phyloP scores from a whole-genome alignment of 92 coral and sea anemone species.

The Epizoanthus illoricatus region DNA sequence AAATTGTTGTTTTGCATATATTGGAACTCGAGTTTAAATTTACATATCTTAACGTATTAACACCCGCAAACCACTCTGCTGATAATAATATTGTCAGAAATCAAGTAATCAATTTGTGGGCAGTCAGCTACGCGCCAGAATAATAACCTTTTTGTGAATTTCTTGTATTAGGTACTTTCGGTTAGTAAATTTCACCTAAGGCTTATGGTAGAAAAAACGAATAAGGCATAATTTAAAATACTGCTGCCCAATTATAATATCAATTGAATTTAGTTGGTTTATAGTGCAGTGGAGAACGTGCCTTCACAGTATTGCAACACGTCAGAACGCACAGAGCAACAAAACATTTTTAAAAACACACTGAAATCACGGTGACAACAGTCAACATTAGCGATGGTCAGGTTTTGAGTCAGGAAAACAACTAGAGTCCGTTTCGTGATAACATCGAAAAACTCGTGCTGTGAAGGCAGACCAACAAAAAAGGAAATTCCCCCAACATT shows the following conservation, averaged over 20 bases:
- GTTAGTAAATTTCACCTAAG: no score
- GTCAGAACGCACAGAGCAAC: background rate
- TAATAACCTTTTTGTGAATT: background rate
- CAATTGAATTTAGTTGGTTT: no score
- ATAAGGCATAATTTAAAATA: no score
- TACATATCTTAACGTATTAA: background rate
- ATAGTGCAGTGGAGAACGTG: background rate
- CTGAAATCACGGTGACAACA: background rate
- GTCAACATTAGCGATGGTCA: no score
- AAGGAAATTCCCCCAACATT: background rate
- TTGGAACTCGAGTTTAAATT: background rate
- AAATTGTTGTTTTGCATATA: background rate
- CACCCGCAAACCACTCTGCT: background rate
- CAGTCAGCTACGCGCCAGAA: background rate
- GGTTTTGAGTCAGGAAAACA: background rate
- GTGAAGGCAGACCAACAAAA: background rate
- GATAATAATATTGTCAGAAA: no score
- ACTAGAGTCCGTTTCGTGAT: background rate
- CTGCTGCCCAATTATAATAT: no score
- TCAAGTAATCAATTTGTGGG: conserved; percentile 1
- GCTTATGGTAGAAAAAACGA: no score
- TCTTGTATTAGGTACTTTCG: no score
- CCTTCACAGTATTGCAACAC: background rate
- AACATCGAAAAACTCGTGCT: background rate
- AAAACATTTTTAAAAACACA: background rate